These are phyloP conservation scores for Zingel zingel DNA, from an alignment of 2,113 vertebrate species.

Conservation along the genomic window DNA sequence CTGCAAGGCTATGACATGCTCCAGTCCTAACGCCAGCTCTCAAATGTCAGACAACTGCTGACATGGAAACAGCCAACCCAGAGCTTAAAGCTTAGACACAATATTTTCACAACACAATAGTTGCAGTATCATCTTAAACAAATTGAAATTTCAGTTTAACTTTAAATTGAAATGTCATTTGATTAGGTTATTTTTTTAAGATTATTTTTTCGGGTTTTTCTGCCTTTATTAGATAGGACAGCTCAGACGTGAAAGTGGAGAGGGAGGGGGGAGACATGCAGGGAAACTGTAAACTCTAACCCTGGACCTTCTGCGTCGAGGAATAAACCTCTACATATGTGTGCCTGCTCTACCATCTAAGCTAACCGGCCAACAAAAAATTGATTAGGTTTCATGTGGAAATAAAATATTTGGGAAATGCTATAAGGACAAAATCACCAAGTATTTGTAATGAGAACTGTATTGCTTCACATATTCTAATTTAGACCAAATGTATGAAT, in stretches of 20 bases:
- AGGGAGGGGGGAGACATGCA: too few relatives aligned
- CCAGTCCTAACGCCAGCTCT: neutral
- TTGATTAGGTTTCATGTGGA: too few relatives aligned
- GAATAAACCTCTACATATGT: too few relatives aligned
- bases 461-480: neutral
- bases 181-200: too few relatives aligned
- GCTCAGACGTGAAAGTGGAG: too few relatives aligned
- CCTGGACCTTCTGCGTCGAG: too few relatives aligned
- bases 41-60: neutral
- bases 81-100: neutral
- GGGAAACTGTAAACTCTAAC: too few relatives aligned
- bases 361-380: too few relatives aligned
- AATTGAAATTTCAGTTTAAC: neutral
- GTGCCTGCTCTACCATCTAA: too few relatives aligned
- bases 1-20: neutral
- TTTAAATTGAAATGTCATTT: neutral
- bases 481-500: neutral
- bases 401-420: too few relatives aligned
- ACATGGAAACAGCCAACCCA: neutral
- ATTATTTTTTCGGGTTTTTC: too few relatives aligned
- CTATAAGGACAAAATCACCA: neutral
- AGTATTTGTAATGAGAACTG: neutral
- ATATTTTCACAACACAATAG: neutral
- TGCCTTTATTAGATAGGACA: too few relatives aligned
- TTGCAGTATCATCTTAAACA: neutral